Evolutionary conservation across 1,140 invertebrate genomes (phyloP), one percentile per base, ranked within the genome.

Genomic region (Penaeus indicus): DNA sequence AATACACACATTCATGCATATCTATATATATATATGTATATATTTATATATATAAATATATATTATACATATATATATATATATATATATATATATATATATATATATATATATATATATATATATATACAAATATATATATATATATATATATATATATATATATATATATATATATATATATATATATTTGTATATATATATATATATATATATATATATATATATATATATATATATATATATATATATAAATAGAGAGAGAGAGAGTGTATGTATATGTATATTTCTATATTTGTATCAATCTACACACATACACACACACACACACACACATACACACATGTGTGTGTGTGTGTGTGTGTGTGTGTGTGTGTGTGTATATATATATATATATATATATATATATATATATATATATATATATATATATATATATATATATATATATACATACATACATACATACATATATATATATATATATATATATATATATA

Each of bases 81-180:
- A 78, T 79, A 32, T 79, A 79, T 79, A 79, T 79, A 79, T 79
- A 79, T 79, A 78, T 42, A 79, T 79, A 79, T 79, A 79, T 42
- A 79, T 42, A 78, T 19, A 79, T 42, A 79, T 19, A 79, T 79
- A 79, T 0, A 79, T 79, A 79, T 47, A 78, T 79, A 79, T 47
- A 42, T 79, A 42, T 47, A 10, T 47, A 10, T 47, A 10, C 10
- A 10, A 5, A 10, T 47, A 10, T 47, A 13, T 75, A 75, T 75
- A 25, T 75, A 75, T 75, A 25, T 75, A 75, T 75, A 75, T 75
- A 75, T 75, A 75, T 75, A 75, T 75, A 75, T 75, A 75, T 75
- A 75, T 75, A 75, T 75, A 75, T 75, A 75, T 75, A 75, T 75
- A 27, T 75, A 75, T 75, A 75, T 75, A 75, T 75, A 75, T 75